Evolutionary conservation across 2,888 invertebrate genomes (phyloP).

Genomic region (Lasioglossum zephyrum): DNA sequence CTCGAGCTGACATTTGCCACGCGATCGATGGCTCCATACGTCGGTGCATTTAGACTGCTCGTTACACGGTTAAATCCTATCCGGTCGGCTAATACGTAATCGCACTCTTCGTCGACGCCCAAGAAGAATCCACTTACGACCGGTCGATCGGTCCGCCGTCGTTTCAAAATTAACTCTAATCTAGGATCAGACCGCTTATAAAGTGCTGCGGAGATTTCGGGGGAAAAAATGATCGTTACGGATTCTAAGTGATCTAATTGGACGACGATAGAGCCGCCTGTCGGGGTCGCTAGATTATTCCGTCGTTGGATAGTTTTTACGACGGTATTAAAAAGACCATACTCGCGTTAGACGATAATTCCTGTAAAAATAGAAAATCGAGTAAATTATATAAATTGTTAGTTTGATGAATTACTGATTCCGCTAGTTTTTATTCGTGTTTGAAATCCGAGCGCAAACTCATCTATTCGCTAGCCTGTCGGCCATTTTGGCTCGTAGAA

Average conservation of each 20-base stretch:
- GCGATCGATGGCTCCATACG: constrained; percentile 18
- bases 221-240: constrained; percentile 47
- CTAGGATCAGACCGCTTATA: constrained; percentile 71
- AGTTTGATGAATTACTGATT: no score
- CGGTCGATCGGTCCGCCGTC: constrained; percentile 53
- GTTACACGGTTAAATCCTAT: constrained; percentile 57
- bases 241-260: constrained; percentile 38
- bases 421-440: neutral
- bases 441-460: neutral
- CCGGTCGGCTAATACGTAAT: constrained; percentile 55
- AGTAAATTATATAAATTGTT: no score
- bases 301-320: neutral
- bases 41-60: constrained; percentile 45
- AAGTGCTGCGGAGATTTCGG: constrained; percentile 58
- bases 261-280: constrained; percentile 1
- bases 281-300: constrained; percentile 23
- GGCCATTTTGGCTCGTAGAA: neutral
- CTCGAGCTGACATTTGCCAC: neutral
- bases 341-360: no score
- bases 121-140: constrained; percentile 68
- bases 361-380: no score
- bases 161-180: constrained; percentile 70
- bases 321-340: neutral
- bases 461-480: neutral
- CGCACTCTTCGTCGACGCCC: constrained; percentile 58